phyloP scores from a whole-genome alignment of 1,140 invertebrate species.

The Lasioglossum baleicum region DNA sequence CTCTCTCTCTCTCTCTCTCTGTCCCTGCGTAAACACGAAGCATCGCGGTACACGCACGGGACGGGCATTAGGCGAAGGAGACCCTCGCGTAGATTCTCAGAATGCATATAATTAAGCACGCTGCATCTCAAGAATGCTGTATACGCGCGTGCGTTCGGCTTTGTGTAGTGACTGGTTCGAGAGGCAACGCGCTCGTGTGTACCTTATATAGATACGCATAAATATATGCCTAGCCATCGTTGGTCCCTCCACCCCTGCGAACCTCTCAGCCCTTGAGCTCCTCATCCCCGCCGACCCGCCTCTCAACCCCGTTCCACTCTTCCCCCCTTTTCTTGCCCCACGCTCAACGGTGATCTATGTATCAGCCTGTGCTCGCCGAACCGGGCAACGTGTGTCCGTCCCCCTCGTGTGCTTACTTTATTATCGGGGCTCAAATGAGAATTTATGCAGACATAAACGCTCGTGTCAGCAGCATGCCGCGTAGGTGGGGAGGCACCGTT shows the following conservation, averaged over 20 bases:
- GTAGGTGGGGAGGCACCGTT: slow-evolving; percentile 67
- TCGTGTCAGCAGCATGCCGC: slow-evolving; percentile 71
- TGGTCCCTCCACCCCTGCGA: slow-evolving; percentile 20
- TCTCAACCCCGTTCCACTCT: slow-evolving; percentile 32
- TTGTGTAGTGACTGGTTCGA: slow-evolving; percentile 47
- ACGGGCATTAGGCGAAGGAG: slow-evolving; percentile 67
- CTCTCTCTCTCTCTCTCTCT: slow-evolving; percentile 45
- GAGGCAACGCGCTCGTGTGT: slow-evolving; percentile 37
- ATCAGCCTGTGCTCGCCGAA: slow-evolving; percentile 68
- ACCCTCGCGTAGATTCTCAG: slow-evolving; percentile 72
- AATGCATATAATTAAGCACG: slow-evolving; percentile 77
- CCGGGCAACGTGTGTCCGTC: slow-evolving; percentile 69
- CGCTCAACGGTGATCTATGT: slow-evolving; percentile 69
- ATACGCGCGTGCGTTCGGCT: slow-evolving; percentile 24
- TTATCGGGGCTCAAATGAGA: slow-evolving; percentile 77
- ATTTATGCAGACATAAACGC: slow-evolving; percentile 78
- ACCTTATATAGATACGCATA: slow-evolving; percentile 55
- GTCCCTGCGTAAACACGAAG: slow-evolving; percentile 64
- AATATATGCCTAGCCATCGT: slow-evolving; percentile 51
- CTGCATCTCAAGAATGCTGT: slow-evolving; percentile 50
- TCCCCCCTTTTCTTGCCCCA: slow-evolving; percentile 53
- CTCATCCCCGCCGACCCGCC: slow-evolving; percentile 24
- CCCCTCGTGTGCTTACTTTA: slow-evolving; percentile 73
- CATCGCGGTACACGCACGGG: slow-evolving; percentile 59
- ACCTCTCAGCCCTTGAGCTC: slow-evolving; percentile 36